Evolutionary conservation across 2,888 invertebrate species (phyloP).

Genomic region (Andrena flavipes): DNA sequence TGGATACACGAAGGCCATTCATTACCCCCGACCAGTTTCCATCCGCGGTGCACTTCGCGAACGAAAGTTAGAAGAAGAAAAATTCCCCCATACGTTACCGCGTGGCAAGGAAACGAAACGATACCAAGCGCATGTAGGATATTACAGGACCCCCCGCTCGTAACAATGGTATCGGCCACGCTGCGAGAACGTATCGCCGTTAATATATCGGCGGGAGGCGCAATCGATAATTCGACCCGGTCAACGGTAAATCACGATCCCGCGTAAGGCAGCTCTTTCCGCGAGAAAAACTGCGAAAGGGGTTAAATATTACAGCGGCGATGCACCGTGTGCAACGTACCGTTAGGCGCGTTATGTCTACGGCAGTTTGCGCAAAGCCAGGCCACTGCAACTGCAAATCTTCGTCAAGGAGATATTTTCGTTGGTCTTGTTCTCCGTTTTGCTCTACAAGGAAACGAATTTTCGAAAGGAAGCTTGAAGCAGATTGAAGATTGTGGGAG

Average conservation of each 20-base stretch:
- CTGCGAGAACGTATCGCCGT: slow-evolving; percentile 56
- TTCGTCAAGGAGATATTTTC: slow-evolving; percentile 8
- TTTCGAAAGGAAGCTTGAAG: background rate
- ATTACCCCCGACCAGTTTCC: slow-evolving; percentile 1
- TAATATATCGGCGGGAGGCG: slow-evolving; percentile 60
- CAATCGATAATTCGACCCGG: slow-evolving; percentile 70
- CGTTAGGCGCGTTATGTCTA: background rate
- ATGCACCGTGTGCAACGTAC: slow-evolving; percentile 10
- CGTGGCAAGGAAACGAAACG: slow-evolving; percentile 45
- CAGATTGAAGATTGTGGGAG: too few relatives aligned
- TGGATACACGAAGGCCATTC: slow-evolving; percentile 1
- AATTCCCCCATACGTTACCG: slow-evolving; percentile 45
- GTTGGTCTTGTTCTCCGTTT: background rate
- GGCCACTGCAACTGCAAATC: background rate
- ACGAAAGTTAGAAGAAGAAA: slow-evolving; percentile 33
- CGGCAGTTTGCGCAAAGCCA: background rate
- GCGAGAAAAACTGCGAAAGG: slow-evolving; percentile 44
- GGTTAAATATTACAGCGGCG: slow-evolving; percentile 68
- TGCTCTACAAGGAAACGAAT: background rate
- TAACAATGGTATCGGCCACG: slow-evolving; percentile 55
- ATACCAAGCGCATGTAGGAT: slow-evolving; percentile 40
- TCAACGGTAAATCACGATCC: slow-evolving; percentile 66
- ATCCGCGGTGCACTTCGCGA: background rate
- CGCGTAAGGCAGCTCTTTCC: slow-evolving; percentile 43
- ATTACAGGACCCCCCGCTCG: slow-evolving; percentile 39